These are phyloP conservation scores for Plutella xylostella DNA, from an alignment of 2,888 invertebrate genomes.

Conservation along the genomic window DNA sequence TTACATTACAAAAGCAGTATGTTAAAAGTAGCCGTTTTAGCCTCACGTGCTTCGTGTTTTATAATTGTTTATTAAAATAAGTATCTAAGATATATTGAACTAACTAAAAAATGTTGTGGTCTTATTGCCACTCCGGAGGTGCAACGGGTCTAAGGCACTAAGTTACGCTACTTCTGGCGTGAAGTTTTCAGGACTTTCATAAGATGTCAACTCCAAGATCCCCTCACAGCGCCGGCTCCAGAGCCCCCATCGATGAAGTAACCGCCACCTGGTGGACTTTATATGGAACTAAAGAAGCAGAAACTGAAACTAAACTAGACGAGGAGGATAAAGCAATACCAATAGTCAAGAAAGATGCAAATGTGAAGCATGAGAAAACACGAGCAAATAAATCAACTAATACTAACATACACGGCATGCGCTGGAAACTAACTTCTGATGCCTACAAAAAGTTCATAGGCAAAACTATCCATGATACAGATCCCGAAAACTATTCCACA, in stretches of 20 bases:
- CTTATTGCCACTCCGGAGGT: too few species aligned
- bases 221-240: constrained; percentile 41
- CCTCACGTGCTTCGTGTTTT: too few species aligned
- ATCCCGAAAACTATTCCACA: constrained; percentile 31
- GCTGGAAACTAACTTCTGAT: constrained; percentile 26
- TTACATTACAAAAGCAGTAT: too few species aligned
- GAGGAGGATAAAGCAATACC: too few species aligned
- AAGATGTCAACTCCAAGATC: constrained; percentile 31
- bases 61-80: too few species aligned
- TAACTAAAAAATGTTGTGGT: too few species aligned
- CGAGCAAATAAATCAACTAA: constrained; percentile 10
- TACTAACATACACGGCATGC: constrained; percentile 16
- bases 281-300: constrained; percentile 24
- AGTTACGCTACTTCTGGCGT: too few species aligned
- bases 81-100: too few species aligned
- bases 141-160: too few species aligned
- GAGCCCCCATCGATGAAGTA: constrained; percentile 42
- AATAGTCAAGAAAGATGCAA: not conserved
- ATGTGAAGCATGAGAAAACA: not conserved
- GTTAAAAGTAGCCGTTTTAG: too few species aligned
- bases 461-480: constrained; percentile 17
- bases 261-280: constrained; percentile 46
- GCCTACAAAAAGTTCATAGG: constrained; percentile 22
- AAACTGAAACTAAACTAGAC: not conserved
- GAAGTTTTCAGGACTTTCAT: too few species aligned